phyloP scores from a whole-genome alignment of 2,113 vertebrate species.

The Ramphastos sulfuratus region DNA sequence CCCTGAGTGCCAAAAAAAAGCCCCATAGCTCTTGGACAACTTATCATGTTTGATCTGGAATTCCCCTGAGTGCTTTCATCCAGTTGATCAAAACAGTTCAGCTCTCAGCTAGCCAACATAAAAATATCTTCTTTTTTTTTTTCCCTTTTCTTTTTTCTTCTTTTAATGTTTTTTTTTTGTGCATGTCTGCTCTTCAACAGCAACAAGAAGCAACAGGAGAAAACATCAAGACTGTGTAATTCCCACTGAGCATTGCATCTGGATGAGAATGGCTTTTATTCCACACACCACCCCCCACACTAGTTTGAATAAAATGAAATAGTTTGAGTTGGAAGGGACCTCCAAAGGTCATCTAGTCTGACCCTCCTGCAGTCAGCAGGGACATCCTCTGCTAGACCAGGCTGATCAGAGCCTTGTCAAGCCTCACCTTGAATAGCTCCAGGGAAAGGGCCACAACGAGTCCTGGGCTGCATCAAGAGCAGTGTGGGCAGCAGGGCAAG shows the following conservation, averaged over 20 bases:
- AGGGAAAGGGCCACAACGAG: too few species aligned
- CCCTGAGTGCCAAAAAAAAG: background rate
- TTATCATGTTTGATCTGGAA: background rate
- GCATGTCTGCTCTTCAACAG: background rate
- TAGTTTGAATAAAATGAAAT: too few species aligned
- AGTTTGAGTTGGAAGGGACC: too few species aligned
- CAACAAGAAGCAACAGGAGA: background rate
- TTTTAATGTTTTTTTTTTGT: background rate
- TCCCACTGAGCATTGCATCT: background rate
- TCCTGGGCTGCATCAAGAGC: too few species aligned
- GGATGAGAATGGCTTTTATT: background rate
- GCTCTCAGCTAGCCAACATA: background rate
- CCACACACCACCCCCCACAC: too few species aligned
- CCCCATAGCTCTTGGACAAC: background rate
- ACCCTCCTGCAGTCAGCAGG: too few species aligned
- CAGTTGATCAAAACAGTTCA: background rate
- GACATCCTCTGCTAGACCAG: too few species aligned
- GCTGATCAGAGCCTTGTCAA: too few species aligned
- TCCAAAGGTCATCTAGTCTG: too few species aligned
- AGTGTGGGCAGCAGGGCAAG: too few species aligned
- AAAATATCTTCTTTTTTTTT: background rate
- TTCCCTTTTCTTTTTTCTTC: too few species aligned
- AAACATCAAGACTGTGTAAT: background rate
- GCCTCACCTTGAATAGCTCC: too few species aligned
- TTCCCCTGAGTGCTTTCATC: conserved; percentile 1